phyloP scores from a whole-genome alignment of 2,888 invertebrate genomes.

The Liopterus haemorrhoidalis region DNA sequence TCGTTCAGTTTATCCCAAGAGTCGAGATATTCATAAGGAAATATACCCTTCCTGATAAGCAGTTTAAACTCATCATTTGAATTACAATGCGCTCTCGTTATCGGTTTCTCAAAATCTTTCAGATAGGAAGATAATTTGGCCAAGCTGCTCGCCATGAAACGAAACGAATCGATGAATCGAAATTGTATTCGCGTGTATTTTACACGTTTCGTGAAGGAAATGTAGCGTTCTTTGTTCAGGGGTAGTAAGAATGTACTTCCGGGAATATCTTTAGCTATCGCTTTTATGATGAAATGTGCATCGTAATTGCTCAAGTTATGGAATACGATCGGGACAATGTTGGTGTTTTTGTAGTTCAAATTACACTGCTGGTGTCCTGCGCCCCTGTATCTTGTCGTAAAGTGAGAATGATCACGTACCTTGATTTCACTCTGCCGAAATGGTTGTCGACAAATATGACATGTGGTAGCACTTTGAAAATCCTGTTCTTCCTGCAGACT shows the following conservation, averaged over 20 bases:
- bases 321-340: slow-evolving; percentile 33
- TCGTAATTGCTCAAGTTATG: slow-evolving; percentile 33
- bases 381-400: slow-evolving; percentile 27
- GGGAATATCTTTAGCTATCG: not conserved
- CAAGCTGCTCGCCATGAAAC: slow-evolving; percentile 1
- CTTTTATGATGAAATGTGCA: slow-evolving; percentile 26
- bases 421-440: slow-evolving; percentile 9
- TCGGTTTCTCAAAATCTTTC: not conserved
- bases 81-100: not conserved
- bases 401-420: slow-evolving; percentile 33
- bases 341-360: slow-evolving; percentile 30
- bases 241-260: not conserved
- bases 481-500: slow-evolving; percentile 1
- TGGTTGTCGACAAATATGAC: slow-evolving; percentile 19
- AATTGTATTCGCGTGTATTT: slow-evolving; percentile 5
- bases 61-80: not conserved
- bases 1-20: too few species aligned
- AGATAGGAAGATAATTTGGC: not conserved
- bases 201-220: slow-evolving; percentile 13
- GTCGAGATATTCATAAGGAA: too few species aligned
- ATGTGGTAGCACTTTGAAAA: slow-evolving; percentile 4
- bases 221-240: slow-evolving; percentile 8
- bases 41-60: not conserved
- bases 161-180: too few species aligned
- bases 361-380: slow-evolving; percentile 32